Base-by-base conservation (phyloP, 2,888 invertebrate genomes). In the Macrophya annulata region DNA sequence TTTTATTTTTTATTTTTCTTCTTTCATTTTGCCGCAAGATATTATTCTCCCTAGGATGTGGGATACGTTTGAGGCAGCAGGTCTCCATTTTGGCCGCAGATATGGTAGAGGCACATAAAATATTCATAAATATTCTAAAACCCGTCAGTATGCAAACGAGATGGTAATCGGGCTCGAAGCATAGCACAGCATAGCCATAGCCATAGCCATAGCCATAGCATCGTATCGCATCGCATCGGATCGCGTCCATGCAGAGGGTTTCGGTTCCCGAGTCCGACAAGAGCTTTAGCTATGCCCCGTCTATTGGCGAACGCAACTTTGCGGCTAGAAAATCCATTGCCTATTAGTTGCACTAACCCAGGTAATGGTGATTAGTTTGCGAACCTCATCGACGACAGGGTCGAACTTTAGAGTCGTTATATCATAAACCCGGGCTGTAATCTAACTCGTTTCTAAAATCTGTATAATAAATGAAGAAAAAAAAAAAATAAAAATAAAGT, bases 81-180 rank as follows among this genome's bases (percentile, higher is more conserved):
- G 59, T 62, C 59, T 71, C 83, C 83, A 83, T 83, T 83, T 83
- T 83, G 62, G 43, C 81, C 62, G 81, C 40, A 59, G 81, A 81
- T 81, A 81, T 81, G 81, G 86, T 65, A 85, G 86, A 87, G 86
- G 74, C 85, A 87, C 88, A 89, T 93, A 92, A 93, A 93, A 92
- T 93, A 93, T 93, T 93, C 93, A 93, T 93, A 93, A 93, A 92
- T 93, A 93, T 93, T 92, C 91, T 91, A 92, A 93, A 93, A 92
- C 92, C 93, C 92, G 93, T 93, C 92, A 93, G 93, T 93, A 93
- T 93, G 93, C 92, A 92, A 93, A 93, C 92, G 90, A 88, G 91
- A 93, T 93, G 93, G 92, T 93, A 93, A 93, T 93, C 91, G 90
- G 86, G 87, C 88, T 86, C 85, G 74, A 86, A 86, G 84, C 85